phyloP scores from a whole-genome alignment of 2,113 vertebrate species.

The Sarotherodon lohbergeri region DNA sequence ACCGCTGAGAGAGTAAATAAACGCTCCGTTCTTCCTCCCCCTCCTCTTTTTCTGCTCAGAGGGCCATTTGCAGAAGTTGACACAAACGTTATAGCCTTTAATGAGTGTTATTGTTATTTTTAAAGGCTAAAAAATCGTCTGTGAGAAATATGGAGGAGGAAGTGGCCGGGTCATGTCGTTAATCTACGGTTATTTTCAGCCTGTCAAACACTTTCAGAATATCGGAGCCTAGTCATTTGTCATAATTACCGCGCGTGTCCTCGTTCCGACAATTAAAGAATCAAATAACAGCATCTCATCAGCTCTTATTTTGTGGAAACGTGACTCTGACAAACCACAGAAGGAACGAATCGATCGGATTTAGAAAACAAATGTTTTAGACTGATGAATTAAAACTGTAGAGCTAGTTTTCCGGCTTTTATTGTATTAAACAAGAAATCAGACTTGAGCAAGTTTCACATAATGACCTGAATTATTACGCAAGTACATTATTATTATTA shows the following conservation, averaged over 20 bases:
- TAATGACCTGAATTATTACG: not conserved
- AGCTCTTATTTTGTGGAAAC: not conserved
- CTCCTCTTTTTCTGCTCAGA: not conserved
- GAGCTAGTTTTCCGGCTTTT: not conserved
- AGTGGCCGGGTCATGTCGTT: conserved; percentile 37
- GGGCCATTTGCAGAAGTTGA: not conserved
- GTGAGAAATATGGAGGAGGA: conserved; percentile 24
- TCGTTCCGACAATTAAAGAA: conserved; percentile 23
- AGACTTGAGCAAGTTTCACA: not conserved
- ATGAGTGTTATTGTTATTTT: conserved; percentile 10
- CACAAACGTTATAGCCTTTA: conserved; percentile 5
- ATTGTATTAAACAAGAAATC: not conserved
- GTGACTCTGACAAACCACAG: not conserved
- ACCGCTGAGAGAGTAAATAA: conserved; percentile 22
- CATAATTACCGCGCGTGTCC: conserved; percentile 56
- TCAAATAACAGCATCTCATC: conserved; percentile 10
- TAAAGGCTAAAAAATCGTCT: not conserved
- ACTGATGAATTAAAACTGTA: not conserved
- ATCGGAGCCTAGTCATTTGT: conserved; percentile 46
- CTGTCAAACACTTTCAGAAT: conserved; percentile 57
- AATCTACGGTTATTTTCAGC: conserved; percentile 54
- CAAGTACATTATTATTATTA: not conserved
- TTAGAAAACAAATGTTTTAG: not conserved
- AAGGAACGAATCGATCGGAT: not conserved
- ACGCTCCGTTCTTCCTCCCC: not conserved